A percentile compares a stretch with the other conserved stretches of the same genome.
Conservation (phyloP, 2,888 invertebrate species). For the Drosophila koepferae region DNA sequence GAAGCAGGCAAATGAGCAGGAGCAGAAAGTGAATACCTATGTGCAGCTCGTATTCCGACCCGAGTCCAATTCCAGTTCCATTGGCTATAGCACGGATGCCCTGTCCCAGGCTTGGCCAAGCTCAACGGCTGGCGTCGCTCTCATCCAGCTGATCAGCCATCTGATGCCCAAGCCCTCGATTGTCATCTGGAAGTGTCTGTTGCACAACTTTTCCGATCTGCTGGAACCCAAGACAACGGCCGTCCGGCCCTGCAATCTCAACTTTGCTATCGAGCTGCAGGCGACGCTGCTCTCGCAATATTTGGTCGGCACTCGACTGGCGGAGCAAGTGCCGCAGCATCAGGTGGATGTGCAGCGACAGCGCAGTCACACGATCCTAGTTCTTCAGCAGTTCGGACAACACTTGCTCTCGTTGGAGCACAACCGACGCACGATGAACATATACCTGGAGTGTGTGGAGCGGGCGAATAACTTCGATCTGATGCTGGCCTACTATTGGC, state of each 20-base stretch:
- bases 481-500: conserved; percentile 78
- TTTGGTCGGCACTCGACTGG: conserved; percentile 78
- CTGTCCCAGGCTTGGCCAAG: conserved; percentile 78
- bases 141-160: conserved; percentile 79
- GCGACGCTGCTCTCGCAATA: conserved; percentile 82
- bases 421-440: conserved; percentile 82
- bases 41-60: conserved; percentile 18
- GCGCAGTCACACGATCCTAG: conserved; percentile 61
- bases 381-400: conserved; percentile 78
- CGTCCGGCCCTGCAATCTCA: conserved; percentile 62
- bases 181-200: conserved; percentile 83
- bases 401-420: conserved; percentile 81
- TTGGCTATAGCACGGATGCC: conserved; percentile 18
- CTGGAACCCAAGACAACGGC: conserved; percentile 35
- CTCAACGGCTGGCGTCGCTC: conserved; percentile 74
- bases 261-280: conserved; percentile 82
- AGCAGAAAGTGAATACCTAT: conserved; percentile 9
- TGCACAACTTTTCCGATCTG: conserved; percentile 75
- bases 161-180: conserved; percentile 83
- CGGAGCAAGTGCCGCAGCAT: conserved; percentile 82
- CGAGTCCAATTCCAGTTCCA: background rate
- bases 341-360: conserved; percentile 64
- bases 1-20: background rate
- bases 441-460: conserved; percentile 81
- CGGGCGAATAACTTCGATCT: conserved; percentile 77